Percentiles rank a stretch among this genome's conserved stretches.
These are phyloP conservation scores for Pseudomyrmex sp. DNA, from an alignment of 1,140 invertebrate species.

Conservation along the genomic window DNA sequence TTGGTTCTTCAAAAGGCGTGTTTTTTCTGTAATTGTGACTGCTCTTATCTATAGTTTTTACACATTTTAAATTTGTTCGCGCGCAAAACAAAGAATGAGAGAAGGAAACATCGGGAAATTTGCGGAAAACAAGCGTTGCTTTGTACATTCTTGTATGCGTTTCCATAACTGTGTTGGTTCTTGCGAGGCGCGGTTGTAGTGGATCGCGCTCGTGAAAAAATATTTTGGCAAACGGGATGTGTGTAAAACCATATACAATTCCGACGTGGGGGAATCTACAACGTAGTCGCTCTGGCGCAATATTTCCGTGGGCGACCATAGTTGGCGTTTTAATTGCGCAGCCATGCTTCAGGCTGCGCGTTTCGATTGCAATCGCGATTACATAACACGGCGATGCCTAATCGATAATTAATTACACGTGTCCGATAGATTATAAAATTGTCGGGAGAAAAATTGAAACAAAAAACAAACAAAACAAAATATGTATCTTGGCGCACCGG, in stretches of 20 bases:
- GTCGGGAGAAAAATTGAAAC: not conserved
- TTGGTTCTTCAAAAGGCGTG: no score
- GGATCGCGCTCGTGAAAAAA: not conserved
- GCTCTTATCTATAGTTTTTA: no score
- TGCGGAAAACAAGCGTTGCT: no score
- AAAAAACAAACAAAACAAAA: not conserved
- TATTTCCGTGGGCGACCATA: slow-evolving; percentile 16
- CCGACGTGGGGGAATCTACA: not conserved
- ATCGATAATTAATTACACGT: slow-evolving; percentile 36
- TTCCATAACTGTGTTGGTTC: no score
- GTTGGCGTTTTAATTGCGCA: not conserved
- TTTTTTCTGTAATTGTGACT: no score
- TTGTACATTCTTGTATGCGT: no score
- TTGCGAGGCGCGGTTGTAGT: no score
- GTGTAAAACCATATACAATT: not conserved
- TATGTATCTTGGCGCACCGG: not conserved
- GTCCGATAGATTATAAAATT: slow-evolving; percentile 8
- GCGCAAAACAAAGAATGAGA: no score
- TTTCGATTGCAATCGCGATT: not conserved
- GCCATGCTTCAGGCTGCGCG: not conserved
- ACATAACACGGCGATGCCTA: slow-evolving; percentile 4
- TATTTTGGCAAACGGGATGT: not conserved
- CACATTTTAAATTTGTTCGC: no score
- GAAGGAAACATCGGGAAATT: no score
- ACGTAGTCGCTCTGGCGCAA: not conserved